phyloP scores from a whole-genome alignment of 2,888 invertebrate species.

The Alviniconcha strummeri region DNA sequence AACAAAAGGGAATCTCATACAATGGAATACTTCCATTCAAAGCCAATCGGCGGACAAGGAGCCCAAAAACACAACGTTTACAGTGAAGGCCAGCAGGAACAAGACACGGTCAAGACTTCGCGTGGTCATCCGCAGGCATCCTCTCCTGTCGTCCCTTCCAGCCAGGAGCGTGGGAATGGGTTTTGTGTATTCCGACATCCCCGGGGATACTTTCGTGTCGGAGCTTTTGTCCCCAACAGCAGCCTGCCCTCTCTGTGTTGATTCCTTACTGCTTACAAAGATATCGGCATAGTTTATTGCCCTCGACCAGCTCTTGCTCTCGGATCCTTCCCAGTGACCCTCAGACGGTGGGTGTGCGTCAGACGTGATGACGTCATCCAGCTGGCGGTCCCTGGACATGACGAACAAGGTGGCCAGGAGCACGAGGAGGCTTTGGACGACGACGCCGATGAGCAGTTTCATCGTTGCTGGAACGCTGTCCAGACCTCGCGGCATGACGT shows the following conservation, averaged over 20 bases:
- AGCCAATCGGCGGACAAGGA: not conserved
- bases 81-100: not conserved
- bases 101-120: not conserved
- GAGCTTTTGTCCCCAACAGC: too few species aligned
- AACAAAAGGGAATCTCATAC: too few species aligned
- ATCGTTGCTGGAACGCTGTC: slow-evolving; percentile 13
- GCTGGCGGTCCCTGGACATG: slow-evolving; percentile 5
- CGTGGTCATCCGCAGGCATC: not conserved
- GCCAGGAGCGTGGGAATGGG: too few species aligned
- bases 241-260: too few species aligned
- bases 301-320: too few species aligned
- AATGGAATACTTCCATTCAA: too few species aligned
- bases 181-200: not conserved
- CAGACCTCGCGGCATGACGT: slow-evolving; percentile 32
- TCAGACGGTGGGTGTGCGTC: not conserved
- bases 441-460: slow-evolving; percentile 21
- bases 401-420: slow-evolving; percentile 30
- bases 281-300: not conserved
- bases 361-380: not conserved
- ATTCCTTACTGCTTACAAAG: not conserved
- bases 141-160: not conserved
- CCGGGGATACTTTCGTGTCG: not conserved
- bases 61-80: not conserved
- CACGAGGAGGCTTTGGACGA: too few species aligned
- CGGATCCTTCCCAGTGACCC: not conserved